Evolutionary conservation across 1,140 invertebrate species (phyloP), one percentile per base, ranked within the genome.

Genomic region (Leptinotarsa lineolata): DNA sequence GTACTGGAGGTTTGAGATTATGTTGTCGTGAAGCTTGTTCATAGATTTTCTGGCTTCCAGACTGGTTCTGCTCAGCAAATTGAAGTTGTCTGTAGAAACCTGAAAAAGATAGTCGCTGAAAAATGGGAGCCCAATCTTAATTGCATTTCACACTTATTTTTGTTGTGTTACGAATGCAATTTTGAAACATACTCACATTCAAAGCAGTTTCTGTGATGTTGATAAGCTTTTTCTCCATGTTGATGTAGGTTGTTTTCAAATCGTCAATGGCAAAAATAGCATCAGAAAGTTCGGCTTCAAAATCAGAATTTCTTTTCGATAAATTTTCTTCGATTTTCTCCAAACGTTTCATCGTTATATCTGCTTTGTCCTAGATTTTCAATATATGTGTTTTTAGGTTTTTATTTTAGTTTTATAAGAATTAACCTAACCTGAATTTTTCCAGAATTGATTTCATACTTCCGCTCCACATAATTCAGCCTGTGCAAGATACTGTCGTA

Each of bases 401-500:
- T 68, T n/a, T 12, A 11, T 39, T 39, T 1, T 2, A 39, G 6
- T 5, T 39, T 39, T 39, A 39, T 39, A 8, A 0, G 30, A 2
- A 3, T 11, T 39, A 15, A 30, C 11, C 58, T 71, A 74, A 85
- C 84, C 79, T 85, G 81, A 15, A 86, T 44, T 81, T 84, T 85
- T 21, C 78, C 79, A 16, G 81, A 72, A 20, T 68, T 70, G 2
- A 76, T 72, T 21, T 86, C 86, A 5, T 84, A 71, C 68, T 84
- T 82, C 15, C 78, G 75, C 68, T 87, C 86, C n/a, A 85, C 78
- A 68, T 82, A 84, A 15, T 76, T 76, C 22, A 86, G 60, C 68
- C 82, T 80, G 72, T 85, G 84, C 46, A 78, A 84, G 8, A 86
- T 67, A 44, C 85, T 80, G 21, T 87, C 87, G 58, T 84, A 84